A percentile compares a stretch with the other conserved stretches of the same genome.
These are phyloP conservation scores for Dicentrarchus labrax DNA, from an alignment of 2,113 vertebrate genomes.

Conservation along the genomic window DNA sequence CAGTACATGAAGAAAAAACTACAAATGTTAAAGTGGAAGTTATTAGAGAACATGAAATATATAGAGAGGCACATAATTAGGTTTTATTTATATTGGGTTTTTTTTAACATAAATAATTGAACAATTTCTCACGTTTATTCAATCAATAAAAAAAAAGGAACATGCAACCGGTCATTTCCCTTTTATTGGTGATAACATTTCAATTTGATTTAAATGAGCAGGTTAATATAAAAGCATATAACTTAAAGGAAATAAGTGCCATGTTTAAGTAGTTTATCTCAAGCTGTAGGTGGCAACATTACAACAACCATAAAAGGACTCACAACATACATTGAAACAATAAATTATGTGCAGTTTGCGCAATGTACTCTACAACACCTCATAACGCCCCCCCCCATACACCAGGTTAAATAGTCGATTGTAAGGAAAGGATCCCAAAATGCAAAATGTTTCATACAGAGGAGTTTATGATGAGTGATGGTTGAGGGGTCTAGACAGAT, in stretches of 20 bases:
- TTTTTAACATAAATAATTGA: background rate
- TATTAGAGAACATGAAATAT: background rate
- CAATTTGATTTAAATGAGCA: background rate
- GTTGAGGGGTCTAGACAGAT: background rate
- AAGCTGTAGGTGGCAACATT: background rate
- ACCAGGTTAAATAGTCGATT: too few relatives aligned
- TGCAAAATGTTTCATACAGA: background rate
- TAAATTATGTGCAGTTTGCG: constrained; percentile 37
- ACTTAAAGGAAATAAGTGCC: background rate
- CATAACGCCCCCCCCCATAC: too few relatives aligned
- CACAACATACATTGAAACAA: constrained; percentile 9
- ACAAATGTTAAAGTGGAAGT: background rate
- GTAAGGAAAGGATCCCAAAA: background rate
- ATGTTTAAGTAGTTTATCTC: background rate
- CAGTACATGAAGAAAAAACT: background rate
- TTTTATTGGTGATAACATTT: background rate
- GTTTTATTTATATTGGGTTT: background rate
- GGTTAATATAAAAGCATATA: constrained; percentile 16
- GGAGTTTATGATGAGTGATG: background rate
- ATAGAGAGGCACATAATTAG: background rate
- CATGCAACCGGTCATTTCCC: background rate
- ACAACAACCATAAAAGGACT: background rate
- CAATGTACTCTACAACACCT: background rate
- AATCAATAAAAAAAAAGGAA: background rate
- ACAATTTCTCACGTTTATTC: too few relatives aligned